Base-by-base conservation (phyloP, 2,797 vertebrate genomes). In the Danio choprae region DNA sequence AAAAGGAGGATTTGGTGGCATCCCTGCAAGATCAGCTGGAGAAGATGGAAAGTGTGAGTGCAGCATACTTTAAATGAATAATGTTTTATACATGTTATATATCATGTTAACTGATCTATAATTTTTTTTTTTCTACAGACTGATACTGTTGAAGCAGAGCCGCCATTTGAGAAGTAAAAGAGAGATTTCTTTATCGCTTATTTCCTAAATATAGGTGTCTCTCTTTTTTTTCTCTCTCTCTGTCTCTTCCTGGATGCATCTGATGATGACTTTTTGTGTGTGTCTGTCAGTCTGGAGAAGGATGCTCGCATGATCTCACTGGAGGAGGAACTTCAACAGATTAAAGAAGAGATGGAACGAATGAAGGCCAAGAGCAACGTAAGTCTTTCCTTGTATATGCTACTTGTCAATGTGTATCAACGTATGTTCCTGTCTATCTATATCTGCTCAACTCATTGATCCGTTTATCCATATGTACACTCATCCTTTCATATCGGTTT, bases 121-220 rank as follows among this genome's bases (percentile, higher is more conserved):
- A 22, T 58, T 74, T 4, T 48, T 63, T 36, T 56, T 18, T 75
- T 36, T 75, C 79, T 74, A 53, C 84, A 83, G 69, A 86, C 83
- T 13, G 87, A 85, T 55, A 82, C 60, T 36, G 84, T 81, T 0
- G 90, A 90, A 59, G 84, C 87, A 0, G 90, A 90, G 15, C 90
- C 89, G 15, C 85, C 88, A 0, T 91, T 91, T 84, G 90, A 91
- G 82, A 90, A 84, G 90, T 91, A 78, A 69, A 74, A 48, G 10
- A 29, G 0, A 10, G n/a, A 36, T 46, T 44, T 3, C 20, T 5
- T 12, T 40, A 6, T 53, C 29, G 29, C 12, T 70, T 4, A 13
- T 8, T 11, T 18, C 5, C 2, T 6, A 36, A 1, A 6, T 5
- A 7, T 18, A 18, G 10, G 12, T 40, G 0, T 5, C 4, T 4